Evolutionary conservation across 2,797 vertebrate genomes (phyloP).

Genomic region (Phalloptychus januarius): DNA sequence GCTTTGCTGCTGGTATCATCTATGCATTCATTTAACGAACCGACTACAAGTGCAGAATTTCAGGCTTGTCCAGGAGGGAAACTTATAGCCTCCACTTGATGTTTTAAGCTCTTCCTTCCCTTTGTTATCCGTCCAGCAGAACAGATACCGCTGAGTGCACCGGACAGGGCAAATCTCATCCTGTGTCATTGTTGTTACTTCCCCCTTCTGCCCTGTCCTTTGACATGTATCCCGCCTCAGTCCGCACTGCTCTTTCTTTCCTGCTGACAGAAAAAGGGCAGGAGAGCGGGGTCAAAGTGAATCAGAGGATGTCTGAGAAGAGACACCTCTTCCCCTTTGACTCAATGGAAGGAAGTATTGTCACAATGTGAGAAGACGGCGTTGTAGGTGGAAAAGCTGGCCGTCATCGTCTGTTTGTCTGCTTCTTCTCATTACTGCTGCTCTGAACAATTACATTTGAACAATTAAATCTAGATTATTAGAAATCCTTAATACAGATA

Average conservation of each 20-base stretch:
- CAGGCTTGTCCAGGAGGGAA: slow-evolving; percentile 27
- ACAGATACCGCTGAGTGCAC: slow-evolving; percentile 50
- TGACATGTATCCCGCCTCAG: slow-evolving; percentile 25
- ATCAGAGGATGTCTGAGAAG: slow-evolving; percentile 31
- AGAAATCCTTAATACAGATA: neutral
- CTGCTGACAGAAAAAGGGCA: slow-evolving; percentile 38
- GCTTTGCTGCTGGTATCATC: slow-evolving; percentile 13
- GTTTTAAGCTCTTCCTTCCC: slow-evolving; percentile 50
- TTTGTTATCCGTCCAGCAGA: slow-evolving; percentile 32
- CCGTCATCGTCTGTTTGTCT: neutral
- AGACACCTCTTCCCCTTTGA: slow-evolving; percentile 22
- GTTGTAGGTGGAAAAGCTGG: neutral
- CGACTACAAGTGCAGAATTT: neutral
- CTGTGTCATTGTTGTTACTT: slow-evolving; percentile 49
- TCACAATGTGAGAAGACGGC: neutral
- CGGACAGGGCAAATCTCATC: slow-evolving; percentile 49
- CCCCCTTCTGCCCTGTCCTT: slow-evolving; percentile 34
- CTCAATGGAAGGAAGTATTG: slow-evolving; percentile 38
- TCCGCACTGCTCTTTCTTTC: slow-evolving; percentile 25
- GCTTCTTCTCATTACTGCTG: neutral
- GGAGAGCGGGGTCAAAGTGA: slow-evolving; percentile 24
- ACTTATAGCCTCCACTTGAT: slow-evolving; percentile 5
- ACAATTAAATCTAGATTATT: neutral
- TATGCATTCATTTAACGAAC: neutral
- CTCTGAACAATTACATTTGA: neutral